These are phyloP conservation scores for Tolmerus cingulatus DNA, from an alignment of 2,888 invertebrate species.

Conservation along the genomic window DNA sequence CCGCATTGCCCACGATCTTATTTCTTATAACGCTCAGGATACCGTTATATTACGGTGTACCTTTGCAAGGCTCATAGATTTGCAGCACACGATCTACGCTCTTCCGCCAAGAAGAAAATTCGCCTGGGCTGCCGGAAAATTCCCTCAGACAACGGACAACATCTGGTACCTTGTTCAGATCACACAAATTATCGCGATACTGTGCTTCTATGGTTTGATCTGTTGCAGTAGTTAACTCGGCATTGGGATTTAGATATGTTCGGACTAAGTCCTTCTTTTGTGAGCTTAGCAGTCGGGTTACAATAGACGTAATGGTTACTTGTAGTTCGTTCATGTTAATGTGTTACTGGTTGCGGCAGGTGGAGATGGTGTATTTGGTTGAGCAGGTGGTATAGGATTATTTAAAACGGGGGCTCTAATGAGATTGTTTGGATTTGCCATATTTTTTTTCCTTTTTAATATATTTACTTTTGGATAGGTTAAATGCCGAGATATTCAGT, in stretches of 20 bases:
- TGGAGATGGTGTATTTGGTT: no score
- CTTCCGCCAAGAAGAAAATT: constrained; percentile 41
- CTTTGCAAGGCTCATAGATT: neutral
- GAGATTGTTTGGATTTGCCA: no score
- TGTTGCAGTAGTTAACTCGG: neutral
- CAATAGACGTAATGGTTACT: neutral
- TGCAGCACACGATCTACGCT: constrained; percentile 44
- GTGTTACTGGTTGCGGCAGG: no score
- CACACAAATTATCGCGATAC: neutral
- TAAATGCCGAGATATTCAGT: no score
- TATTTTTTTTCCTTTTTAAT: no score
- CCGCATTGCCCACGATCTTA: neutral
- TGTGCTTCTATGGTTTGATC: neutral
- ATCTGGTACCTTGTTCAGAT: constrained; percentile 39
- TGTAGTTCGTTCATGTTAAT: no score
- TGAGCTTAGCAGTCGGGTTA: neutral
- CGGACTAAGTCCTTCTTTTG: neutral
- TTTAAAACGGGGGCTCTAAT: no score
- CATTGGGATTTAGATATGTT: neutral
- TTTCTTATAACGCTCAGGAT: neutral
- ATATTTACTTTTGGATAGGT: no score
- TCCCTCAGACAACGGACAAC: constrained; percentile 35
- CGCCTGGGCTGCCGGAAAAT: constrained; percentile 32
- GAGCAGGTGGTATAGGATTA: no score
- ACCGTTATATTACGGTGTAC: neutral